phyloP scores from a whole-genome alignment of 2,797 vertebrate genomes.

The Myotis pilosus region DNA sequence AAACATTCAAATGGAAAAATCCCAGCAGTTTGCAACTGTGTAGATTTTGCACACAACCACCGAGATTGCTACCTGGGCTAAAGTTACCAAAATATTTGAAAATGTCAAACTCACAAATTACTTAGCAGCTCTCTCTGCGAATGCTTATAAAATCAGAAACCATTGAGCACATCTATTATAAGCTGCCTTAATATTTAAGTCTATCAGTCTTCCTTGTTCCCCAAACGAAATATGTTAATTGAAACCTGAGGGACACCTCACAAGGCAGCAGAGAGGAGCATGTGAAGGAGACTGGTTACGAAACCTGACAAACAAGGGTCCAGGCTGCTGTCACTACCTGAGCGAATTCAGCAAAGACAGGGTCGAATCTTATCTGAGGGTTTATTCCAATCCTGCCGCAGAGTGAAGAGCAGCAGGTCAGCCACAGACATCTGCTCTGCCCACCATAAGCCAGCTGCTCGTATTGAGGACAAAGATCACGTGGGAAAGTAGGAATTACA shows the following conservation, averaged over 20 bases:
- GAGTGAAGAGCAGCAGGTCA: too few relatives aligned
- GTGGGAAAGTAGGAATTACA: too few relatives aligned
- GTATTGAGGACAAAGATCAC: too few relatives aligned
- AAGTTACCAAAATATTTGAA: background rate
- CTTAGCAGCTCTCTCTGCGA: background rate
- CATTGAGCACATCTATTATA: background rate
- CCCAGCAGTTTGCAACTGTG: background rate
- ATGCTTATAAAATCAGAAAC: background rate
- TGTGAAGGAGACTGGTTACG: too few relatives aligned
- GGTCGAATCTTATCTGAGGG: too few relatives aligned
- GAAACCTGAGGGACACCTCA: background rate
- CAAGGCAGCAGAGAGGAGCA: background rate
- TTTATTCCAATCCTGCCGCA: too few relatives aligned
- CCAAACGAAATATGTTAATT: background rate
- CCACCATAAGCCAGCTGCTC: too few relatives aligned
- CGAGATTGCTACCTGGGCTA: background rate
- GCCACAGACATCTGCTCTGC: too few relatives aligned
- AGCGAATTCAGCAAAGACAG: too few relatives aligned
- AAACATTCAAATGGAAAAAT: background rate
- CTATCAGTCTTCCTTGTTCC: background rate
- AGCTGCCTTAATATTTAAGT: background rate
- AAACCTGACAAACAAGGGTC: too few relatives aligned
- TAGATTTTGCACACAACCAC: background rate
- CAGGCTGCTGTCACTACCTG: too few relatives aligned
- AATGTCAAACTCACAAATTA: background rate